Conservation (phyloP, 2,797 vertebrate genomes). For the Pogonophryne albipinna region DNA sequence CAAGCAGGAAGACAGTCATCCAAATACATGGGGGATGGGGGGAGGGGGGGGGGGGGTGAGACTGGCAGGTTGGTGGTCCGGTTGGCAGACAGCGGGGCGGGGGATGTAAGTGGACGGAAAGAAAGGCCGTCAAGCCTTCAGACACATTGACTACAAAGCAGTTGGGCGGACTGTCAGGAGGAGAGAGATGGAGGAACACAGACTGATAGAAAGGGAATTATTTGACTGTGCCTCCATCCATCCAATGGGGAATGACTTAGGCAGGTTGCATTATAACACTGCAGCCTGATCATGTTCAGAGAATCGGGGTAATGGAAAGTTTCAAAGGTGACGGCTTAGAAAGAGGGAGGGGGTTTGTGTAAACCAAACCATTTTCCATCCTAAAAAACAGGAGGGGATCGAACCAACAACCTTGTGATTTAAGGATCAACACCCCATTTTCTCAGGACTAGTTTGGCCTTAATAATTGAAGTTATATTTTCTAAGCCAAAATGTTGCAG, state of each 20-base stretch:
- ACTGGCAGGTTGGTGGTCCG: slow-evolving; percentile 54
- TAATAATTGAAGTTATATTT: slow-evolving; percentile 1
- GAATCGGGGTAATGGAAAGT: slow-evolving; percentile 30
- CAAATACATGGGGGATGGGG: slow-evolving; percentile 1
- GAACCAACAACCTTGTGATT: too few species aligned
- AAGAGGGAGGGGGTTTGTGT: background rate
- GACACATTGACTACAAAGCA: slow-evolving; percentile 46
- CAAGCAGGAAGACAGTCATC: slow-evolving; percentile 37
- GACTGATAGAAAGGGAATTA: slow-evolving; percentile 49
- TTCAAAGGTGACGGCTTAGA: slow-evolving; percentile 42
- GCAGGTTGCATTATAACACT: slow-evolving; percentile 49
- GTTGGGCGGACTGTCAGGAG: slow-evolving; percentile 56
- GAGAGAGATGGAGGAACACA: slow-evolving; percentile 48
- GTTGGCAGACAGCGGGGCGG: slow-evolving; percentile 51
- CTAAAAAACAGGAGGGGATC: too few species aligned
- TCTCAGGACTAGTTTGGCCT: background rate
- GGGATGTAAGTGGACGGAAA: slow-evolving; percentile 62
- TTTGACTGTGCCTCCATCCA: slow-evolving; percentile 50
- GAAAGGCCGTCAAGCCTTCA: slow-evolving; percentile 50
- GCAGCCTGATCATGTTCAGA: background rate
- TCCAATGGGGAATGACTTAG: slow-evolving; percentile 39
- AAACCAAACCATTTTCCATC: slow-evolving; percentile 4
- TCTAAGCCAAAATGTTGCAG: background rate
- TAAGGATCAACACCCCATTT: too few species aligned
- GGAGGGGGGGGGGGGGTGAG: background rate